Evolutionary conservation across 2,888 invertebrate species (phyloP).

Genomic region (Lasius fuliginosus): DNA sequence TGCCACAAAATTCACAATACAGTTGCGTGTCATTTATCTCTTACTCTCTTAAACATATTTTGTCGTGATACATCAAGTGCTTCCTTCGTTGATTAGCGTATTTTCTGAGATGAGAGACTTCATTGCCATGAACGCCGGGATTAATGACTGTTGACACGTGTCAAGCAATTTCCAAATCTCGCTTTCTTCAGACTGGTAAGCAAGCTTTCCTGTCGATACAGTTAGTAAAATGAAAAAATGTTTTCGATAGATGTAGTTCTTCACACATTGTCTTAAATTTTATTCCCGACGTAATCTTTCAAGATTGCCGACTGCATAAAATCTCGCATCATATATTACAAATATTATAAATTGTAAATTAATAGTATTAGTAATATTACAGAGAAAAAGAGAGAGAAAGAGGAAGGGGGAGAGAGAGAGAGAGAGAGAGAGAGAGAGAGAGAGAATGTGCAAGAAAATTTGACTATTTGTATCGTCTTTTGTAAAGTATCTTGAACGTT

Average conservation of each 20-base stretch:
- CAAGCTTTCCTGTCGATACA: slow-evolving; percentile 15
- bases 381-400: too few species aligned
- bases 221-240: neutral
- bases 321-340: neutral
- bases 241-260: neutral
- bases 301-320: neutral
- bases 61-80: slow-evolving; percentile 3
- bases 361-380: neutral
- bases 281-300: neutral
- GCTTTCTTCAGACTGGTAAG: slow-evolving; percentile 71
- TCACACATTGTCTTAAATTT: neutral
- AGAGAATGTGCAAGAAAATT: neutral
- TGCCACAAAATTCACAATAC: slow-evolving; percentile 60
- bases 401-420: too few species aligned
- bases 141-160: slow-evolving; percentile 77
- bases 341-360: neutral
- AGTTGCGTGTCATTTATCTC: slow-evolving; percentile 38
- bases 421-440: neutral
- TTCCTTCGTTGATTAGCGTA: slow-evolving; percentile 25
- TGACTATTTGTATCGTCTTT: neutral
- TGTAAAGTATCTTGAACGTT: neutral
- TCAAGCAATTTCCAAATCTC: slow-evolving; percentile 69
- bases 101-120: slow-evolving; percentile 35
- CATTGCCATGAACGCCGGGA: slow-evolving; percentile 56
- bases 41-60: slow-evolving; percentile 19